Base-by-base conservation (phyloP, 30 jellyfish, hydroid and myxozoan species). In the Rhopilema esculentum region DNA sequence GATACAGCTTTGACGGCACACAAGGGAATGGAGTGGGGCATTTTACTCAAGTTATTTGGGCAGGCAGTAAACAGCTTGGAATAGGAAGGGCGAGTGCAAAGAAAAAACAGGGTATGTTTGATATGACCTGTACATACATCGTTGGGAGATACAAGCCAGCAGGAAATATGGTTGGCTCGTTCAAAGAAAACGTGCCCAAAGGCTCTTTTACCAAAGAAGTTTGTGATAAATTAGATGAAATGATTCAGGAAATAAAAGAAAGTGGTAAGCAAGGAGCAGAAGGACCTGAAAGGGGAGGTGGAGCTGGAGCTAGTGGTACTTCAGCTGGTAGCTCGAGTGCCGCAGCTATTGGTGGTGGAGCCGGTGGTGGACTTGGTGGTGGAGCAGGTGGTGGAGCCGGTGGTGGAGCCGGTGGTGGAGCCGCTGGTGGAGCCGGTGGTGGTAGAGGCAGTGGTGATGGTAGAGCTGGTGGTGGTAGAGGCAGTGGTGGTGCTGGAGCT, bases 11-110 rank as follows among this genome's bases (percentile, higher is more conserved):
- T 68, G 68, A 80, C 12, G 93, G 94, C 17, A 49, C 20, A 16
- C 76, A 64, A 50, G 77, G 88, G 6, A 84, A 64, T 40, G 88
- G 93, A 27, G 91, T 92, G 21, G 98, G 98, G 24, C 98, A 93
- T 53, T 93, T 93, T 68, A 88, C 97, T 8, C 98, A 93, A 72
- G 94, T 93, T 8, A 97, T 93, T 15, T 93, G 98, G 98, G 88
- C 90, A 1, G 87, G 83, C 50, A 83, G 93, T 69, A 77, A 77
- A 20, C 68, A 75, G 64, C 95, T 93, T 27, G 98, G 98, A 26
- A 72, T 93, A 0, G 98, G 98, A 27, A 80, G 49, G 30, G 98
- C 97, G 49, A 89, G 66, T 18, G 83, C 88, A 7, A 80, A 88
- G 75, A 72, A 84, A 61, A 75, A 76, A n/a, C 84, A 85, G 49